These are phyloP conservation scores for Caenorhabditis sp. DNA, from an alignment of 2,888 invertebrate genomes.

Conservation along the genomic window DNA sequence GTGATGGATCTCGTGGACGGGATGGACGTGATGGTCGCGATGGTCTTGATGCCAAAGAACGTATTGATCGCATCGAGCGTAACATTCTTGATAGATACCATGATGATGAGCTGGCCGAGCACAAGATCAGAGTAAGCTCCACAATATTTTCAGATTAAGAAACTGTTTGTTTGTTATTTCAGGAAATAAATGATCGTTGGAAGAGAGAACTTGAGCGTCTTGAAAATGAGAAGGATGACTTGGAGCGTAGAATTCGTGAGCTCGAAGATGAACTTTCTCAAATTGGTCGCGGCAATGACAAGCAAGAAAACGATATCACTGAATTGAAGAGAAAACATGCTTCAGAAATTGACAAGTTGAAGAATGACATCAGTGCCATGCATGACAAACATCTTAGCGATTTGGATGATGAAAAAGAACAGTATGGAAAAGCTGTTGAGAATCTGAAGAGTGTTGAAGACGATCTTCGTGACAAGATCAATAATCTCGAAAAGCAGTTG, in stretches of 20 bases:
- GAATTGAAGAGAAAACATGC: conserved; percentile 66
- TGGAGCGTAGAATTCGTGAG: conserved; percentile 63
- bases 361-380: conserved; percentile 61
- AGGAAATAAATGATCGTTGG: conserved; percentile 69
- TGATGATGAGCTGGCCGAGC: conserved; percentile 62
- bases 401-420: conserved; percentile 67
- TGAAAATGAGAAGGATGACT: conserved; percentile 69
- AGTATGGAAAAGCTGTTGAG: conserved; percentile 62
- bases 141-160: conserved; percentile 13
- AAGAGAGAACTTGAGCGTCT: conserved; percentile 64
- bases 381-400: conserved; percentile 68
- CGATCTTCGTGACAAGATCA: conserved; percentile 63
- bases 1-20: conserved; percentile 42
- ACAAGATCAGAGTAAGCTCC: conserved; percentile 25
- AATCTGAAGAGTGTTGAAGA: conserved; percentile 60
- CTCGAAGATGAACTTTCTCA: conserved; percentile 67
- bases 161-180: no score
- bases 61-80: conserved; percentile 38
- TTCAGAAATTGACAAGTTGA: conserved; percentile 65
- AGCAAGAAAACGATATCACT: conserved; percentile 59
- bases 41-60: conserved; percentile 24
- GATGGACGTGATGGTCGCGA: conserved; percentile 50
- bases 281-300: conserved; percentile 61
- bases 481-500: conserved; percentile 61
- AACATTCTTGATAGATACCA: conserved; percentile 50